phyloP scores from a whole-genome alignment of 2,113 vertebrate species.

The Semicossyphus pulcher region DNA sequence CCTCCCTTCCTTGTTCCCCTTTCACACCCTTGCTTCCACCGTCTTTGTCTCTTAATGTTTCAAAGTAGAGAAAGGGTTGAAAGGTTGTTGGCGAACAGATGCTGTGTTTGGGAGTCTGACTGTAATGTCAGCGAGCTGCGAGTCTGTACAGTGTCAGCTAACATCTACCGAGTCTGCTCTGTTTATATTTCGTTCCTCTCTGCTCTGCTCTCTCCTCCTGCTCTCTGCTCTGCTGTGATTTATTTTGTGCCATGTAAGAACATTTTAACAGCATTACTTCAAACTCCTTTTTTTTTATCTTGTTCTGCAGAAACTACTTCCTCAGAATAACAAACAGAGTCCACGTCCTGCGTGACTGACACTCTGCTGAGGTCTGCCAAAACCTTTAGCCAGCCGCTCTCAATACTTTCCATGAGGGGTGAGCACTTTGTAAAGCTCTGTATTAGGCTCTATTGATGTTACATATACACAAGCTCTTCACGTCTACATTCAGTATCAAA shows the following conservation, averaged over 20 bases:
- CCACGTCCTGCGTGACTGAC: conserved; percentile 20
- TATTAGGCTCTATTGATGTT: background rate
- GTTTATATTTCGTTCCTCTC: conserved; percentile 10
- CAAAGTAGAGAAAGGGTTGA: background rate
- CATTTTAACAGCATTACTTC: conserved; percentile 29
- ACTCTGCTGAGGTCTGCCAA: conserved; percentile 35
- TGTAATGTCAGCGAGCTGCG: background rate
- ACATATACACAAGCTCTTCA: background rate
- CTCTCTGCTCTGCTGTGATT: conserved; percentile 8
- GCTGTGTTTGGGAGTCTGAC: conserved; percentile 19
- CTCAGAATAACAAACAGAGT: conserved; percentile 9
- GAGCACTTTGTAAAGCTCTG: conserved; percentile 5
- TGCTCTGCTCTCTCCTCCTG: background rate
- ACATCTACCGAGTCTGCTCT: conserved; percentile 11
- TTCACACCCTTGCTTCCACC: background rate
- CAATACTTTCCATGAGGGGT: conserved; percentile 18
- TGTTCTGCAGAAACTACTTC: background rate
- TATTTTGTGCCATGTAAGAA: background rate
- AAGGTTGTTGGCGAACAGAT: background rate
- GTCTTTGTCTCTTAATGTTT: background rate
- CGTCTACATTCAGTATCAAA: conserved; percentile 7
- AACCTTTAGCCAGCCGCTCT: background rate
- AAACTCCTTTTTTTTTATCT: conserved; percentile 12
- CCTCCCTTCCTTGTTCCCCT: background rate
- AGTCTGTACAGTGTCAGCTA: conserved; percentile 26